Evolutionary conservation across 1,140 invertebrate species (phyloP).

Genomic region (Magallana ariakensis): DNA sequence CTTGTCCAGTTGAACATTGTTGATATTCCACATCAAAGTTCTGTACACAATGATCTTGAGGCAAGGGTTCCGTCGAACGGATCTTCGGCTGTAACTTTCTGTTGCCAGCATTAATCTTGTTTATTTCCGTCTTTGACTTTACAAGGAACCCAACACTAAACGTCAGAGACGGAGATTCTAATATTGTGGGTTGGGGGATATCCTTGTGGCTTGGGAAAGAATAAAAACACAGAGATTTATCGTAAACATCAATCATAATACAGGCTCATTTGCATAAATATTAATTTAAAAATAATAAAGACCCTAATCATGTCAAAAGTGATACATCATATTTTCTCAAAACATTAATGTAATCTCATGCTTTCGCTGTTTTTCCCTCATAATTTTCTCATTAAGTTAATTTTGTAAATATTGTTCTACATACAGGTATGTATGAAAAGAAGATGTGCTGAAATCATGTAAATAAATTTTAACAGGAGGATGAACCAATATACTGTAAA

Average conservation of each 20-base stretch:
- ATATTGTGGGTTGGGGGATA: neutral
- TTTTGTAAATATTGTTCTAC: no score
- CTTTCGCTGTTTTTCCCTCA: no score
- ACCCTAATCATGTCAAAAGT: constrained; percentile 18
- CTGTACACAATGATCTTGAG: neutral
- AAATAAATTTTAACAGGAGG: no score
- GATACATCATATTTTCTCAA: neutral
- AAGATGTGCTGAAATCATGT: no score
- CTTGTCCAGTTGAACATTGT: neutral
- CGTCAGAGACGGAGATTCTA: neutral
- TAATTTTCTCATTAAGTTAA: no score
- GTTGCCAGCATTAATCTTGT: constrained; percentile 17
- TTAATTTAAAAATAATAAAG: constrained; percentile 34
- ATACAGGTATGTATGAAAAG: no score
- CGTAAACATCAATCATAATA: constrained; percentile 30
- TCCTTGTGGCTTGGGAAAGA: constrained; percentile 1
- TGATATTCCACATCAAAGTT: neutral
- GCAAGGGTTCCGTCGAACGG: neutral
- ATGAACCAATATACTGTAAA: no score
- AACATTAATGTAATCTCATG: neutral
- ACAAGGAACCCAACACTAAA: neutral
- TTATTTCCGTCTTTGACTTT: constrained; percentile 17
- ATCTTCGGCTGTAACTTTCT: neutral
- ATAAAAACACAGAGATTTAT: constrained; percentile 31
- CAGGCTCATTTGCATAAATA: constrained; percentile 30